phyloP scores from a whole-genome alignment of 2,113 vertebrate genomes.

The Egretta garzetta region DNA sequence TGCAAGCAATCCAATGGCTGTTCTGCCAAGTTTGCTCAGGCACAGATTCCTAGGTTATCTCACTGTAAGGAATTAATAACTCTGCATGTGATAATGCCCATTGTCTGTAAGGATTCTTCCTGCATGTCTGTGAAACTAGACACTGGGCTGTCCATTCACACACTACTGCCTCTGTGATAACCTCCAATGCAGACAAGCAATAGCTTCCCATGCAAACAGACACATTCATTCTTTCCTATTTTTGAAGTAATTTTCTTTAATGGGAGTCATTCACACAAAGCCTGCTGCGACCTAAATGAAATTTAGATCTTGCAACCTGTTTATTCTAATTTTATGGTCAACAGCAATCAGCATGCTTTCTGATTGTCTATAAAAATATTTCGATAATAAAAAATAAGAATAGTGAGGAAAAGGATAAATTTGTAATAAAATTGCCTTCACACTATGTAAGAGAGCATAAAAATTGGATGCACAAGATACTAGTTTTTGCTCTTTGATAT shows the following conservation, averaged over 20 bases:
- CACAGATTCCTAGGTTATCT: neutral
- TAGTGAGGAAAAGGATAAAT: neutral
- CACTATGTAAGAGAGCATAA: rapidly evolving
- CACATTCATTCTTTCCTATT: neutral
- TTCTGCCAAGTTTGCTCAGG: neutral
- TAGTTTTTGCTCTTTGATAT: neutral
- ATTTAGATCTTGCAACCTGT: neutral
- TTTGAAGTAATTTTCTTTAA: neutral
- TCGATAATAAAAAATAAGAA: neutral
- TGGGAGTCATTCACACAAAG: neutral
- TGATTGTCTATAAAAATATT: neutral
- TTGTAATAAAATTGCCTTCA: neutral
- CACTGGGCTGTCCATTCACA: neutral
- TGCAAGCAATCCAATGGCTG: neutral
- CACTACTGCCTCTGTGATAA: neutral
- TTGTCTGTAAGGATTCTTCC: neutral
- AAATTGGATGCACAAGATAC: neutral
- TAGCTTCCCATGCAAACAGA: neutral
- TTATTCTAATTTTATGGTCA: neutral
- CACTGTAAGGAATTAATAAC: neutral
- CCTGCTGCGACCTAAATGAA: neutral
- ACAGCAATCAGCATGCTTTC: neutral
- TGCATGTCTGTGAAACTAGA: neutral
- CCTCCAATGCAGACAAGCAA: neutral
- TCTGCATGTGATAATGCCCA: neutral